Conservation (phyloP, 2,888 invertebrate species). For the Catocala fraxini region DNA sequence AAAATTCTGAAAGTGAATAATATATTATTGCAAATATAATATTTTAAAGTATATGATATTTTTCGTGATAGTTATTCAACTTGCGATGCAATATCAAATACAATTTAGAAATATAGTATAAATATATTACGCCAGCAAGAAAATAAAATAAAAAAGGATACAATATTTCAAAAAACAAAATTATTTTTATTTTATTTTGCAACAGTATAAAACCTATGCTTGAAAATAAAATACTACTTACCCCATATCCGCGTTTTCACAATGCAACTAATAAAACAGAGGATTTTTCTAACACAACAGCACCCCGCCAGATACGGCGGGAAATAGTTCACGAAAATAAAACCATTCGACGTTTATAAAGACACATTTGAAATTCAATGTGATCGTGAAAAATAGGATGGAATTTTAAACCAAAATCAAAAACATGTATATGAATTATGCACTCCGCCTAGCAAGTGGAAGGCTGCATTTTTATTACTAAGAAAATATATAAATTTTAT, state of each 20-base stretch:
- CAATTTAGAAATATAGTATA: no score
- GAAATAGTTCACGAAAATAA: constrained; percentile 76
- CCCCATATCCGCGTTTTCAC: constrained; percentile 65
- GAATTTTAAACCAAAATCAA: constrained; percentile 73
- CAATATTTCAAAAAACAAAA: no score
- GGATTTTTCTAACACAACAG: constrained; percentile 62
- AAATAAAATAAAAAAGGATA: no score
- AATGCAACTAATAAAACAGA: constrained; percentile 36
- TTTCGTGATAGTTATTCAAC: no score
- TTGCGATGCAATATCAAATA: no score
- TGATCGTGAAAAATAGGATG: constrained; percentile 79
- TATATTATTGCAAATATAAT: no score
- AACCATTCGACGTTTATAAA: constrained; percentile 78
- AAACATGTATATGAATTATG: constrained; percentile 69
- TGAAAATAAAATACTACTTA: constrained; percentile 49
- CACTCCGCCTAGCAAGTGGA: constrained; percentile 73
- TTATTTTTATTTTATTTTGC: no score
- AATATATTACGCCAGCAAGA: no score
- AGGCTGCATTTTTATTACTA: constrained; percentile 64
- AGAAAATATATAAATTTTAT: constrained; percentile 29
- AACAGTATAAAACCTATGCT: no score
- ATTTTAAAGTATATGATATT: no score
- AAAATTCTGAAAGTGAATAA: no score
- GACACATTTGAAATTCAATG: constrained; percentile 85
- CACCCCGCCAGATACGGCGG: constrained; percentile 64